These are phyloP conservation scores for Chydorus sphaericus DNA, from an alignment of 2,888 invertebrate genomes.

Conservation along the genomic window DNA sequence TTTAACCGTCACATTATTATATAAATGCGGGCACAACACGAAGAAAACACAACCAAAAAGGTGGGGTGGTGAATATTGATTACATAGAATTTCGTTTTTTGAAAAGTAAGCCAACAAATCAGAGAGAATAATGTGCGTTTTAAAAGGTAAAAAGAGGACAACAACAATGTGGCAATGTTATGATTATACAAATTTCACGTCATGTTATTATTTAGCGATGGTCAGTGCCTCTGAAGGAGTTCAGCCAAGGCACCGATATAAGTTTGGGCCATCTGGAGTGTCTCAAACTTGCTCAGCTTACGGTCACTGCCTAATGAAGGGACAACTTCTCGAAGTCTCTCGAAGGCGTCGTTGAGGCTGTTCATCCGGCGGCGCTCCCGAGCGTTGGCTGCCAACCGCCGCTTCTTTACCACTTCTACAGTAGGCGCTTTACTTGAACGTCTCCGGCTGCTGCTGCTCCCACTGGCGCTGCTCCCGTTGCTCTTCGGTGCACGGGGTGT, in stretches of 20 bases:
- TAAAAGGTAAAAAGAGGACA: too few relatives aligned
- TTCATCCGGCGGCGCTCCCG: conserved; percentile 58
- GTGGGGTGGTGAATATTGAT: neutral
- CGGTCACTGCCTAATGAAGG: conserved; percentile 53
- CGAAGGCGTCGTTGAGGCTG: conserved; percentile 59
- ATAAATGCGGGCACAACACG: neutral
- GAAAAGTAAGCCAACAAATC: neutral
- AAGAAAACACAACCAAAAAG: neutral
- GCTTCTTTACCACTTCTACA: conserved; percentile 22
- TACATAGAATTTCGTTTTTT: neutral
- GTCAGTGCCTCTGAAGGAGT: conserved; percentile 25
- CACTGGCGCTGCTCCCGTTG: neutral
- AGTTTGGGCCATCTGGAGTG: conserved; percentile 62
- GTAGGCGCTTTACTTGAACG: conserved; percentile 17
- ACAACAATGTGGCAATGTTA: neutral
- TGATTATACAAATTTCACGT: neutral
- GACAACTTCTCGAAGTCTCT: conserved; percentile 51
- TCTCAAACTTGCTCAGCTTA: conserved; percentile 60
- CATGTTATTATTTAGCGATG: neutral
- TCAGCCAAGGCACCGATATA: conserved; percentile 55
- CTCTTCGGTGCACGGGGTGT: neutral
- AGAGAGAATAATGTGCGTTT: neutral
- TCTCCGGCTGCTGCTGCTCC: neutral
- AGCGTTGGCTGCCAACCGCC: conserved; percentile 37
- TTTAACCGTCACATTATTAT: neutral